Evolutionary conservation across 2,113 vertebrate species (phyloP), one percentile per base, ranked within the genome.

Genomic region (Xenopus borealis): DNA sequence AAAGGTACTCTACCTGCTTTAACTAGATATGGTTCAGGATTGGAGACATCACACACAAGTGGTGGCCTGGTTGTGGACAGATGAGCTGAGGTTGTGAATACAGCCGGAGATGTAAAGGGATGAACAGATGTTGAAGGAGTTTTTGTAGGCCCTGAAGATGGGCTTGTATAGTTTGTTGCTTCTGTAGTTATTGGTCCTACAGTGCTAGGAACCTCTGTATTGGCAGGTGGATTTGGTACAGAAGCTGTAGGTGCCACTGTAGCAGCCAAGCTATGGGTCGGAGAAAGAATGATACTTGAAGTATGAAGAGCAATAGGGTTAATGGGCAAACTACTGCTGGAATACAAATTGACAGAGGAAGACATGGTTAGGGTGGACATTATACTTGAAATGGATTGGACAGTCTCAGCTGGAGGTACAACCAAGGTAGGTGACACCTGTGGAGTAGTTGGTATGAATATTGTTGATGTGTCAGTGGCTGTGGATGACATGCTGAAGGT

Each of bases 41-140:
- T 81, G 0, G 94, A 87, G 66, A 92, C 83, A 57, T 92, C 91
- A 27, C 97, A 99, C 80, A 97, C 82, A 0, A 94, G 97, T 0
- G 87, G 89, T 8, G 88, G 91, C 70, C 83, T 82, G 55, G 91
- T 87, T 12, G 92, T 81, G 11, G 87, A 81, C 69, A 81, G 1
- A 0, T 87, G 81, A 62, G 88, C 87, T 3, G 82, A 87, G 1
- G 46, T 47, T 6, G 11, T 50, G 47, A 50, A 12, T 6, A 50
- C 3, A 4, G 47, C 12, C 14, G 47, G 47, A 40, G 33, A 40
- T 40, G 33, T 40, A 9, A 40, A 40, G 33, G 33, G 33, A 11
- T 10, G 46, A 47, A 12, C 10, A 12, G 46, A 11, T 47, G 46
- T 47, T 47, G 33, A 40, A 40, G 8, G 33, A 6, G 8, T 40